Conservation (phyloP, 2,797 vertebrate genomes). For the Protosalanx chinensis region DNA sequence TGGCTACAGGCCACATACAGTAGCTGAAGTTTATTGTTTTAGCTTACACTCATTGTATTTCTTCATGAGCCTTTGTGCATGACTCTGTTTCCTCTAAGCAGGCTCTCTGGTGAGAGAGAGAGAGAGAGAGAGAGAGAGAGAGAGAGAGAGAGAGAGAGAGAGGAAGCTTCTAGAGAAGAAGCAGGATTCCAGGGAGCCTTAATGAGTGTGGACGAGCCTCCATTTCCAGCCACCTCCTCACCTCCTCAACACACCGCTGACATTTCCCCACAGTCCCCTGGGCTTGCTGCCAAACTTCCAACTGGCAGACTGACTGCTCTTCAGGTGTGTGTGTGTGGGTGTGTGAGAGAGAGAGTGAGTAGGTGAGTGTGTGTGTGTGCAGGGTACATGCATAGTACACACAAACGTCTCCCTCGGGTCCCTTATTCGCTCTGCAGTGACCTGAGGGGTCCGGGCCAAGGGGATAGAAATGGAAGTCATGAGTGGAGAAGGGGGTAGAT, state of each 20-base stretch:
- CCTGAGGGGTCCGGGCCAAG: constrained; percentile 33
- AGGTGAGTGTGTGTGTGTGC: background rate
- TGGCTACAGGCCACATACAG: too few species aligned
- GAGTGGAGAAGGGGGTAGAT: constrained; percentile 15
- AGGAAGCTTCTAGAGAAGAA: too few species aligned
- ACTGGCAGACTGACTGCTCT: constrained; percentile 42
- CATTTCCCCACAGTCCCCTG: constrained; percentile 24
- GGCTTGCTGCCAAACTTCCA: background rate
- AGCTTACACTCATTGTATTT: background rate
- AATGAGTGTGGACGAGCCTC: constrained; percentile 20
- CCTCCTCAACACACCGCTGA: constrained; percentile 19
- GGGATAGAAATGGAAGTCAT: constrained; percentile 52
- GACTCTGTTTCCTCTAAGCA: too few species aligned
- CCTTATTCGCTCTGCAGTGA: constrained; percentile 30
- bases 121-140: too few species aligned
- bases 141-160: too few species aligned
- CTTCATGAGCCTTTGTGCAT: background rate
- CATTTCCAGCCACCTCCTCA: background rate
- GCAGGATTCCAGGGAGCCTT: constrained; percentile 7
- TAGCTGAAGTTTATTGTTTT: too few species aligned
- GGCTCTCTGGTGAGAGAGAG: background rate
- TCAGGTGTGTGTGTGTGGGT: constrained; percentile 18
- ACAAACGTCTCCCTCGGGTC: background rate
- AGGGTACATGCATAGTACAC: background rate
- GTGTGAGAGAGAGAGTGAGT: background rate